Conservation (phyloP, 2,888 invertebrate species). For the Bombylius major region DNA sequence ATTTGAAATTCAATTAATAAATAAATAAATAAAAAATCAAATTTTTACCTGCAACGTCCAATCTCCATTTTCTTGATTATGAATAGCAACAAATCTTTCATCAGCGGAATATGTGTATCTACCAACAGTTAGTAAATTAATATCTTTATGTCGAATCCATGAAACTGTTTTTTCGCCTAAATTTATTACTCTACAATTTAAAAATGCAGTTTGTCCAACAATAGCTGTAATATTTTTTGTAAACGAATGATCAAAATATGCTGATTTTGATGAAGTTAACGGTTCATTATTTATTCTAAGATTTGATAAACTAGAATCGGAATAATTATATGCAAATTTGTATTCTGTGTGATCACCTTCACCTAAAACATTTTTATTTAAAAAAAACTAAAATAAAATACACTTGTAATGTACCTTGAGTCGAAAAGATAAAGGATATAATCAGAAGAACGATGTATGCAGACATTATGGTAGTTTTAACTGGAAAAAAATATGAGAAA, state of each 20-base stretch:
- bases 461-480: too few relatives aligned
- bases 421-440: too few relatives aligned
- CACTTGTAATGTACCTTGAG: too few relatives aligned
- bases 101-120: conserved; percentile 19
- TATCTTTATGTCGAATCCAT: conserved; percentile 19
- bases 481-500: too few relatives aligned
- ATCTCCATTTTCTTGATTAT: conserved; percentile 17
- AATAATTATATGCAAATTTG: too few relatives aligned
- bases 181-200: conserved; percentile 70
- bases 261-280: conserved; percentile 9
- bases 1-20: not conserved
- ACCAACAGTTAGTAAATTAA: conserved; percentile 19
- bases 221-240: conserved; percentile 61
- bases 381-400: too few relatives aligned
- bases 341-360: too few relatives aligned
- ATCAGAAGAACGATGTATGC: too few relatives aligned
- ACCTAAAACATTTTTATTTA: too few relatives aligned
- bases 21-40: not conserved
- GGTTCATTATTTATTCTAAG: not conserved
- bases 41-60: conserved; percentile 17
- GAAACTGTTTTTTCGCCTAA: conserved; percentile 66
- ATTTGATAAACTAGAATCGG: too few relatives aligned
- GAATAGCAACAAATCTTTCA: conserved; percentile 18
- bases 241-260: conserved; percentile 16
- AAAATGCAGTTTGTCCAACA: conserved; percentile 68